Evolutionary conservation across 2,888 invertebrate species (phyloP).

Genomic region (Nasonia oneida): DNA sequence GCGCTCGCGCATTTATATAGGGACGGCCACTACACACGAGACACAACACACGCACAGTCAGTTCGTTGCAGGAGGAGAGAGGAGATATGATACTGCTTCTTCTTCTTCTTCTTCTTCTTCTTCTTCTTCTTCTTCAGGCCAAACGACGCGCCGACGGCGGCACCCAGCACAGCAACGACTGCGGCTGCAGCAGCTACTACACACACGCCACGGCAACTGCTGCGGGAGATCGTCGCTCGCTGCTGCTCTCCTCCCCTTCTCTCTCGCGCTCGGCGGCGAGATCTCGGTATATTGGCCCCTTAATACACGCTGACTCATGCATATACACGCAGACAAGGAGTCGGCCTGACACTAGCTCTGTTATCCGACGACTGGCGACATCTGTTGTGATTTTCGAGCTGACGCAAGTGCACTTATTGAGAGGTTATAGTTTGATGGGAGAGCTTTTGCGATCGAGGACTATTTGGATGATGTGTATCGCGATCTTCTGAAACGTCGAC

Average conservation of each 20-base stretch:
- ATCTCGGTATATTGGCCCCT: neutral
- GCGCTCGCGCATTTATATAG: neutral
- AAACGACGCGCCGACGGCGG: neutral
- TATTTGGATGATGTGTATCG: neutral
- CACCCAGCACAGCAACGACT: neutral
- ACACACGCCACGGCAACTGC: slow-evolving; percentile 15
- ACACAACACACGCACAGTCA: no score
- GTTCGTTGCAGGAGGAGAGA: no score
- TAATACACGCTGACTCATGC: neutral
- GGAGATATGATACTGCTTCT: no score
- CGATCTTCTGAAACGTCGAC: neutral
- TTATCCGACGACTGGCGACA: neutral
- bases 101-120: no score
- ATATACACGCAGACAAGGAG: no score
- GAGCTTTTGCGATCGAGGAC: neutral
- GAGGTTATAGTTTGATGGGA: neutral
- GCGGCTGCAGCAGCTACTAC: neutral
- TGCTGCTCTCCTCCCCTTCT: neutral
- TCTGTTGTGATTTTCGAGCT: neutral
- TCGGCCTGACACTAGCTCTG: neutral
- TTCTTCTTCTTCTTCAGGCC: neutral
- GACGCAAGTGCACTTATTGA: neutral
- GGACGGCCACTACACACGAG: neutral
- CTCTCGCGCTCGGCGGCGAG: neutral
- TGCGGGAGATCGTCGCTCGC: neutral